Evolutionary conservation across 2,797 vertebrate species (phyloP).

Genomic region (Pipistrellus pygmaeus): DNA sequence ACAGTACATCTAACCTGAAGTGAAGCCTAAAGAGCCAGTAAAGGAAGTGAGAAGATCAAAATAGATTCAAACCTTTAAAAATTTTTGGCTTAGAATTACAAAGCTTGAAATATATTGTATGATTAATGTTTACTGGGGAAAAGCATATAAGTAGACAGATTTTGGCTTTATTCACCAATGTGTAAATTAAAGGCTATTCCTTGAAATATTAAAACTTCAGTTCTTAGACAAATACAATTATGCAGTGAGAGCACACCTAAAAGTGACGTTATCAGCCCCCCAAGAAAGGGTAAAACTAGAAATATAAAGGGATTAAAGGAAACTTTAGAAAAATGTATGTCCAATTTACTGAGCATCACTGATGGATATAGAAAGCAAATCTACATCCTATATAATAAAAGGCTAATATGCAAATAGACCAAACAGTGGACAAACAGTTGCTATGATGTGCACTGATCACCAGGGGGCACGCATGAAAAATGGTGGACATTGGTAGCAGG

Average conservation of each 20-base stretch:
- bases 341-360: not conserved
- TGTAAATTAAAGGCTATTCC: conserved; percentile 5
- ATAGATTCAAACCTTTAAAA: conserved; percentile 20
- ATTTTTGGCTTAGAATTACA: not conserved
- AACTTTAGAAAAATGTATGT: not conserved
- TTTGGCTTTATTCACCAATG: not conserved
- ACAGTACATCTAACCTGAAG: not conserved
- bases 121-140: not conserved
- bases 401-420: too few relatives aligned
- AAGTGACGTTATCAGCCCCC: not conserved
- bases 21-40: not conserved
- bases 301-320: not conserved
- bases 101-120: not conserved
- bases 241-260: not conserved
- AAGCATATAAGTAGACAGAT: not conserved
- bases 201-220: not conserved
- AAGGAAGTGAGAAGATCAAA: not conserved
- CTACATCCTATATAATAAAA: not conserved
- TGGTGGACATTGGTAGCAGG: too few relatives aligned
- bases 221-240: conserved; percentile 21
- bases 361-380: not conserved
- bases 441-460: too few relatives aligned
- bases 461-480: too few relatives aligned
- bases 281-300: conserved; percentile 24
- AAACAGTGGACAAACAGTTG: accelerated